phyloP scores from a whole-genome alignment of 2,797 vertebrate species.

The Phyllotis vaccarum region DNA sequence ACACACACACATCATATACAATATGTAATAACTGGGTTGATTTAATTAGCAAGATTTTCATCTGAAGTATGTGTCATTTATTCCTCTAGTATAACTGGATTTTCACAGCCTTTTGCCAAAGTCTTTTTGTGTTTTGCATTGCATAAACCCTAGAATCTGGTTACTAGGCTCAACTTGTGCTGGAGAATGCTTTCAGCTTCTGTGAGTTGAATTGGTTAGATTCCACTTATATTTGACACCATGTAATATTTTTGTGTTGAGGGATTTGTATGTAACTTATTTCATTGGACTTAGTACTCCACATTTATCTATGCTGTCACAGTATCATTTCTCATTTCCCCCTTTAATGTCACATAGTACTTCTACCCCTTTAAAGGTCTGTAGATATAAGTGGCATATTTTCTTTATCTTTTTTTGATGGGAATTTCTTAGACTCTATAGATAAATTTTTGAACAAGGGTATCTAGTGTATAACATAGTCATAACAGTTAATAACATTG shows the following conservation, averaged over 20 bases:
- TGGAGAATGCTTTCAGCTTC: neutral
- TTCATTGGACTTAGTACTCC: neutral
- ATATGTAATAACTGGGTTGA: neutral
- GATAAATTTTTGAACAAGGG: neutral
- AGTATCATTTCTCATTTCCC: neutral
- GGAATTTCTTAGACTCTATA: neutral
- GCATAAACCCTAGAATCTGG: neutral
- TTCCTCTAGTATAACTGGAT: neutral
- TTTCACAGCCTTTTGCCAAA: neutral
- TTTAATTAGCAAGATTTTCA: neutral
- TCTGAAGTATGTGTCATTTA: neutral
- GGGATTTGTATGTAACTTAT: neutral
- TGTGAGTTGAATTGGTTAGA: neutral
- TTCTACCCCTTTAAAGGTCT: neutral
- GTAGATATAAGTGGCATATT: rapidly evolving
- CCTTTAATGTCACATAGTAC: neutral
- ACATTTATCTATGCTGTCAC: neutral
- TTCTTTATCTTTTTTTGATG: neutral
- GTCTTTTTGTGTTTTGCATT: neutral
- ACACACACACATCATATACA: neutral
- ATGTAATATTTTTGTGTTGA: neutral
- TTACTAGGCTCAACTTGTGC: neutral
- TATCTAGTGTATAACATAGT: neutral
- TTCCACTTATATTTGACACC: neutral
- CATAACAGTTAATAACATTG: neutral